These are phyloP conservation scores for Tetropium fuscum DNA, from an alignment of 2,888 invertebrate genomes.

Conservation along the genomic window DNA sequence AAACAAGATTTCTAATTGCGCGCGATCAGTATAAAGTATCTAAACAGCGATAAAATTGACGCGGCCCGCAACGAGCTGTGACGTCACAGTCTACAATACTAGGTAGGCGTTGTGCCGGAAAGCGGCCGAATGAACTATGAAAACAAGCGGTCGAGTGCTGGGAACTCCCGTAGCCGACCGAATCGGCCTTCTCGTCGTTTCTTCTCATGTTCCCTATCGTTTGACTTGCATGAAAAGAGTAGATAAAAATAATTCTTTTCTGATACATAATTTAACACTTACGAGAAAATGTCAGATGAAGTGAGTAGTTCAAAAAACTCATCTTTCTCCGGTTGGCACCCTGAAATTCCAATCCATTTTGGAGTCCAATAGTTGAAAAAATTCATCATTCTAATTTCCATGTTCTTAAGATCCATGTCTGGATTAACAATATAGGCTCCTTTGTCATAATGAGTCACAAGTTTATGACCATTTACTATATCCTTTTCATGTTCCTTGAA, in stretches of 20 bases:
- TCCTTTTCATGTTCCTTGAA: slow-evolving; percentile 71
- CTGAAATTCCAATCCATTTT: slow-evolving; percentile 65
- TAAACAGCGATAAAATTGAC: too few species aligned
- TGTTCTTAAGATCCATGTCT: slow-evolving; percentile 67
- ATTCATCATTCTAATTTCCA: slow-evolving; percentile 65
- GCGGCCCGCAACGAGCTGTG: too few species aligned
- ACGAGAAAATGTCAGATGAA: slow-evolving; percentile 72
- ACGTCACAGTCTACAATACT: too few species aligned
- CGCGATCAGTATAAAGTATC: too few species aligned
- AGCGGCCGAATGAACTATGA: too few species aligned
- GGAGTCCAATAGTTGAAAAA: slow-evolving; percentile 68
- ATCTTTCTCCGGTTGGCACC: slow-evolving; percentile 67
- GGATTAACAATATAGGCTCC: slow-evolving; percentile 79
- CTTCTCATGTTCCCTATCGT: too few species aligned
- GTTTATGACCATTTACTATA: slow-evolving; percentile 71
- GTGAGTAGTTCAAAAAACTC: slow-evolving; percentile 68
- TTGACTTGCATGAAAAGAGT: background rate
- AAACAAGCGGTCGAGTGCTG: too few species aligned
- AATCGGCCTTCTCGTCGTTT: too few species aligned
- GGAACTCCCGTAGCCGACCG: too few species aligned
- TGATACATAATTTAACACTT: too few species aligned
- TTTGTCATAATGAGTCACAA: slow-evolving; percentile 65
- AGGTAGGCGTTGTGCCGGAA: too few species aligned
- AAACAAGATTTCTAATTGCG: too few species aligned
- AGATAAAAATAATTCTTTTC: background rate